phyloP scores from a whole-genome alignment of 2,797 vertebrate genomes.

The Micropoecilia bifurca region DNA sequence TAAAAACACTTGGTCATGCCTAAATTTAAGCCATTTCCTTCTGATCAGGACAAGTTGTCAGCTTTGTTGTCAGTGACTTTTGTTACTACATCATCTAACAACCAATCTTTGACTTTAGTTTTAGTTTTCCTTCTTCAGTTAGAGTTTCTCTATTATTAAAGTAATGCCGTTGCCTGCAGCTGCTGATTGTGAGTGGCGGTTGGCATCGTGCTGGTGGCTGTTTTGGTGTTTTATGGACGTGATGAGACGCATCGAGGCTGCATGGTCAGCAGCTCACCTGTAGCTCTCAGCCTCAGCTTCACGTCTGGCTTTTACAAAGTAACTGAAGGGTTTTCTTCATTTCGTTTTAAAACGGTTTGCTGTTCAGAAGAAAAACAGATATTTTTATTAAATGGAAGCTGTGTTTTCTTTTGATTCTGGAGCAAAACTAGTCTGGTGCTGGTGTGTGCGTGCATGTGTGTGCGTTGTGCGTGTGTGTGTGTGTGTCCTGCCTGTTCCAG shows the following conservation, averaged over 20 bases:
- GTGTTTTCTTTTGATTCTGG: background rate
- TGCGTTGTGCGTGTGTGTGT: background rate
- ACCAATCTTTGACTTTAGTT: background rate
- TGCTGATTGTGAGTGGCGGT: background rate
- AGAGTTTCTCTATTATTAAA: background rate
- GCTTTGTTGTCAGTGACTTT: background rate
- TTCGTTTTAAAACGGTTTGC: background rate
- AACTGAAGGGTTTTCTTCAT: background rate
- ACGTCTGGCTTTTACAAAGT: background rate
- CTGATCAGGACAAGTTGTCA: background rate
- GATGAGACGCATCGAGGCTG: slow-evolving; percentile 13
- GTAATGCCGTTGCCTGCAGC: background rate
- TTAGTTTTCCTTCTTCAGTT: background rate
- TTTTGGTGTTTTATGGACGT: background rate
- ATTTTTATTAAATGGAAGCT: background rate
- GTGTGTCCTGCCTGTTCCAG: slow-evolving; percentile 22
- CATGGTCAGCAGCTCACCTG: slow-evolving; percentile 53
- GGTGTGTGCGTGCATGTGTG: background rate
- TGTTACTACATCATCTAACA: background rate
- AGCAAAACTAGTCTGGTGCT: background rate
- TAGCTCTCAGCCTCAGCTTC: background rate
- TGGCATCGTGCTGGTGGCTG: background rate
- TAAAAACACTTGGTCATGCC: background rate
- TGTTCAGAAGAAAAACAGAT: background rate
- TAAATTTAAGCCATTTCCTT: background rate